These are phyloP conservation scores for Todiramphus chloris DNA, from an alignment of 2,113 vertebrate genomes.

Conservation along the genomic window DNA sequence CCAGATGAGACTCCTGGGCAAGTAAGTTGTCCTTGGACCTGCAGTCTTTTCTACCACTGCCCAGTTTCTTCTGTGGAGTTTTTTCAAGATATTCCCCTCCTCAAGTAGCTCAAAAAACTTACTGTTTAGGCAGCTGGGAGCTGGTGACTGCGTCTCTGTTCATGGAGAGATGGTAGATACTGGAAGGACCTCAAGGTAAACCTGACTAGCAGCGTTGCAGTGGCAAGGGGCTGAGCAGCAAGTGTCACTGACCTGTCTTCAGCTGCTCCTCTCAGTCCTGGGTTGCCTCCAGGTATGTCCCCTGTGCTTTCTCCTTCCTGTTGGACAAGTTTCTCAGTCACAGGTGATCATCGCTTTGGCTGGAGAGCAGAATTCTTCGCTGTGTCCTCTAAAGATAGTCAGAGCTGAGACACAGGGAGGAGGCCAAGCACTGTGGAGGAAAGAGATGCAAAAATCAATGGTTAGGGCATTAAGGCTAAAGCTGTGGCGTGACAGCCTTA, in stretches of 20 bases:
- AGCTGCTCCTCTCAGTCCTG: background rate
- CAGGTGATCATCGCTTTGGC: background rate
- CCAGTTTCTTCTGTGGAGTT: background rate
- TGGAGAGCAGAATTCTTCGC: accelerated
- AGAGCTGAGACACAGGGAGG: background rate
- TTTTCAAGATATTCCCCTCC: background rate
- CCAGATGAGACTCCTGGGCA: background rate
- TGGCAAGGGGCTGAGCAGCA: background rate
- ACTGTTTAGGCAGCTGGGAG: background rate
- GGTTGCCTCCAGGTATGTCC: background rate
- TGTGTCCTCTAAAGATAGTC: background rate
- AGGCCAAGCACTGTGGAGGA: background rate
- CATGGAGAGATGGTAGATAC: background rate
- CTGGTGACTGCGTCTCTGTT: background rate
- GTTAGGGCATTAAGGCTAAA: background rate
- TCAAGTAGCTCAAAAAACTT: background rate
- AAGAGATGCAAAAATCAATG: background rate
- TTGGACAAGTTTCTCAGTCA: background rate
- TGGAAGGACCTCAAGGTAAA: background rate
- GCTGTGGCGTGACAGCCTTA: background rate
- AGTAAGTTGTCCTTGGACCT: background rate
- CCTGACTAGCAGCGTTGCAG: accelerated
- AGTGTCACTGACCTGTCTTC: background rate
- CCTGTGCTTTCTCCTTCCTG: background rate
- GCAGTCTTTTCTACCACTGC: background rate